Conservation (phyloP, 64 coral and sea anemone species). For the Platygyra sinensis region DNA sequence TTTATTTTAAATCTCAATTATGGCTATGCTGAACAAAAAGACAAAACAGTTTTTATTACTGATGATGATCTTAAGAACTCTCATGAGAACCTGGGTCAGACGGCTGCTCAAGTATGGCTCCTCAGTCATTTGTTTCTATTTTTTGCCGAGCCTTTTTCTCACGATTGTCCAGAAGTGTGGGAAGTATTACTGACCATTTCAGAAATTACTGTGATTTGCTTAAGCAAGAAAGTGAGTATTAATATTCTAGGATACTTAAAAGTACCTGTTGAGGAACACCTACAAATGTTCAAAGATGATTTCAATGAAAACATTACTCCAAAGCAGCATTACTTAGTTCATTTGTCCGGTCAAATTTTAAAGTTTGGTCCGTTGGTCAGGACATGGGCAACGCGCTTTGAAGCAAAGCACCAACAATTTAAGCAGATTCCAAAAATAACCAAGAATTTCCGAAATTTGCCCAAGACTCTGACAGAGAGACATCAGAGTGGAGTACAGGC, state of each 20-base stretch:
- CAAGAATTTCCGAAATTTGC: neutral
- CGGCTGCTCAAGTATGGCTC: slow-evolving; percentile 13
- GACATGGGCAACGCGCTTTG: neutral
- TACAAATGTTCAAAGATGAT: too few relatives aligned
- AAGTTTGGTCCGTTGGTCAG: neutral
- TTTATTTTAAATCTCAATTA: neutral
- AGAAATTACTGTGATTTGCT: slow-evolving; percentile 3
- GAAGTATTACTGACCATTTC: neutral
- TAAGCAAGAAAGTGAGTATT: too few relatives aligned
- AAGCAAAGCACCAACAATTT: neutral
- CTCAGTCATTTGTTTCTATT: neutral
- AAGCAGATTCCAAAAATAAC: neutral
- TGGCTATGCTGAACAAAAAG: neutral
- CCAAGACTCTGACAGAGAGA: neutral
- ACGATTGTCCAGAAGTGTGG: neutral
- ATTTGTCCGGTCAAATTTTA: too few relatives aligned
- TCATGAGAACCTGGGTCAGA: neutral
- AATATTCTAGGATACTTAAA: too few relatives aligned
- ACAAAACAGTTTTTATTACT: neutral
- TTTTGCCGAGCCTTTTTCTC: neutral
- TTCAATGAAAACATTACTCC: too few relatives aligned
- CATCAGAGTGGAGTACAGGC: neutral
- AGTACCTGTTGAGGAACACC: too few relatives aligned
- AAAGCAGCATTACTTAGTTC: too few relatives aligned
- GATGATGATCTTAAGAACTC: neutral